These are phyloP conservation scores for Brachyalestes nurse DNA, from an alignment of 2,797 vertebrate species.

Conservation along the genomic window DNA sequence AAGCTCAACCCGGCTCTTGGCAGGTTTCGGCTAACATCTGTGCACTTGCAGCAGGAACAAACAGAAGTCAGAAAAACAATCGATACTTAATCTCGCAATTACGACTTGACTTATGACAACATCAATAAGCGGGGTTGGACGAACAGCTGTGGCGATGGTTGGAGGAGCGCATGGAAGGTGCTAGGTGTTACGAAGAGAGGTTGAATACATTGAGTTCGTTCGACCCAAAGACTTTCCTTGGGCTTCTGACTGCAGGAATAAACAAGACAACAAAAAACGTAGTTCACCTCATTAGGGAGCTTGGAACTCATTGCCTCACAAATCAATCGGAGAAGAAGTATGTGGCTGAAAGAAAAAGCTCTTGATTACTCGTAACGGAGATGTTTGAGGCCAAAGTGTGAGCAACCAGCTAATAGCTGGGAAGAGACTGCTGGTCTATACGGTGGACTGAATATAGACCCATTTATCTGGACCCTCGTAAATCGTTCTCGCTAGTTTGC, in stretches of 20 bases:
- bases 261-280: constrained; percentile 29
- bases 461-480: constrained; percentile 20
- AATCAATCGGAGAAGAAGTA: constrained; percentile 35
- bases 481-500: constrained; percentile 40
- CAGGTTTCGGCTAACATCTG: constrained; percentile 40
- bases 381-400: constrained; percentile 33
- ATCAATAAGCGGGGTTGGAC: constrained; percentile 41
- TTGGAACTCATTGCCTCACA: constrained; percentile 34
- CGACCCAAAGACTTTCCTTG: constrained; percentile 45
- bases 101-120: constrained; percentile 57
- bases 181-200: constrained; percentile 33
- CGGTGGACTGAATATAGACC: neutral
- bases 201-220: constrained; percentile 34
- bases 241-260: constrained; percentile 47
- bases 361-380: constrained; percentile 38
- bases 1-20: constrained; percentile 54
- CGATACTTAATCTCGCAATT: constrained; percentile 60
- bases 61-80: constrained; percentile 51
- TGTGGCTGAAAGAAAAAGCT: constrained; percentile 11
- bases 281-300: constrained; percentile 46
- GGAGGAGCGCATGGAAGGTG: constrained; percentile 41
- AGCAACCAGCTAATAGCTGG: neutral
- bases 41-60: constrained; percentile 33
- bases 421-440: neutral
- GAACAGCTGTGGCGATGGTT: constrained; percentile 33